Evolutionary conservation across 2,797 vertebrate genomes (phyloP).

Genomic region (Phoxinus dragarum): DNA sequence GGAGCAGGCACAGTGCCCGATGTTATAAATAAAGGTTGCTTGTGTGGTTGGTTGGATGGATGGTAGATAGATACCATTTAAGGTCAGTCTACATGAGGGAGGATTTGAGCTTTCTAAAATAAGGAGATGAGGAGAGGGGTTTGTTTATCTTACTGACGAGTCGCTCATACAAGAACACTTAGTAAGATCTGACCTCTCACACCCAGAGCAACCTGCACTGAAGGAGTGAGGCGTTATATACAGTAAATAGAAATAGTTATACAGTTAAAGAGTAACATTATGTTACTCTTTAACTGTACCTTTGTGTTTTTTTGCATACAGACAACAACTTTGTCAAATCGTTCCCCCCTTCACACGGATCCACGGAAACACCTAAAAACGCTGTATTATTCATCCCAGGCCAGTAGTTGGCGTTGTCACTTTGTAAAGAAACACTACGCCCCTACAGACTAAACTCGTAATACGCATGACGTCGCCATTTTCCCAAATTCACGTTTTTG

Average conservation of each 20-base stretch:
- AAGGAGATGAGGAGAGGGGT: neutral
- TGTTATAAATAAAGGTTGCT: slow-evolving; percentile 33
- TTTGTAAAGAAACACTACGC: neutral
- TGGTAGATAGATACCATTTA: slow-evolving; percentile 48
- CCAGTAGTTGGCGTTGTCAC: neutral
- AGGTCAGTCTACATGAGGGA: slow-evolving; percentile 32
- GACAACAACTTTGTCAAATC: no score
- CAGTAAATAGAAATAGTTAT: neutral
- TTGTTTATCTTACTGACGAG: neutral
- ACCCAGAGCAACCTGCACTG: neutral
- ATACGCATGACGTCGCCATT: no score
- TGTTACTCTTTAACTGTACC: neutral
- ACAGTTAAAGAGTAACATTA: neutral
- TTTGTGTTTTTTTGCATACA: no score
- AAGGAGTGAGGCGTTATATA: neutral
- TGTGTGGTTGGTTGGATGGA: slow-evolving; percentile 30
- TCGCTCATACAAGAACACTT: neutral
- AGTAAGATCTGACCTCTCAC: slow-evolving; percentile 2
- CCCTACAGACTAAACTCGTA: neutral
- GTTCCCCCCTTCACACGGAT: no score
- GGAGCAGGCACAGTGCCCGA: slow-evolving; percentile 21
- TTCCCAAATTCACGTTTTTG: no score
- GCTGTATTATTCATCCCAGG: no score
- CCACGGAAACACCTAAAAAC: no score
- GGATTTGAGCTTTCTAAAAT: neutral